Evolutionary conservation across 2,888 invertebrate genomes (phyloP), one percentile per base, ranked within the genome.

Genomic region (Galeruca laticollis): DNA sequence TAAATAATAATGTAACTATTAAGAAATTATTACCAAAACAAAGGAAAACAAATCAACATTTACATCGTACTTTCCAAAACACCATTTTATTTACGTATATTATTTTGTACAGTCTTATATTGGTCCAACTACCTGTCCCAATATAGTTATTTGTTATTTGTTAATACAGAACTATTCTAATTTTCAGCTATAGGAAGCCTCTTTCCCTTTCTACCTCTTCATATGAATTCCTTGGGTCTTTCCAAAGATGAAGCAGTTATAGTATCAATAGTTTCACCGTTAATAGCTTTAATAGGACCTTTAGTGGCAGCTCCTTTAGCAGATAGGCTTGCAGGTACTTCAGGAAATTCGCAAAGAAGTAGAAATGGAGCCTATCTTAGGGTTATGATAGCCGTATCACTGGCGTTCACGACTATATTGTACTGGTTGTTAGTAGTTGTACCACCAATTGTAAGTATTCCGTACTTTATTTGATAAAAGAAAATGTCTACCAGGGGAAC

Each of bases 191-290:
- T 96, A 79, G 94, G 95, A 75, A 92, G 93, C 78, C 88, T 96
- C 73, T 90, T 93, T 80, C 93, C 96, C 8, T 93, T 94, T 85
- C 90, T 96, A 73, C 91, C 94, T 18, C 87, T 93, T 69, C 94
- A 94, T 85, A 93, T 94, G 92, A 86, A 89, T 51, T 87, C 89
- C 70, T 87, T 92, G 73, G 96, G 95, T 1, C 84, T 97, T 75
- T 91, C 91, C 63, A 86, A 90, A 73, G 89, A 90, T 63, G 94
- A 96, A 84, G 90, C 92, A 37, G 90, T 93, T 20, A 88, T 92
- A 68, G 91, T 96, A 78, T 94, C 93, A 66, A 91, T 93, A 52
- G 88, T 94, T 64, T 91, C 94, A 26, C 94, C 96, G 5, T 90
- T 93, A 77, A 88, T 94, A 18, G 93, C 95, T 2, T 88, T 94